Percentiles rank a stretch among this genome's conserved stretches.
Evolutionary conservation across 2,888 invertebrate species (phyloP).

Genomic region (Hypomecis atomaria): DNA sequence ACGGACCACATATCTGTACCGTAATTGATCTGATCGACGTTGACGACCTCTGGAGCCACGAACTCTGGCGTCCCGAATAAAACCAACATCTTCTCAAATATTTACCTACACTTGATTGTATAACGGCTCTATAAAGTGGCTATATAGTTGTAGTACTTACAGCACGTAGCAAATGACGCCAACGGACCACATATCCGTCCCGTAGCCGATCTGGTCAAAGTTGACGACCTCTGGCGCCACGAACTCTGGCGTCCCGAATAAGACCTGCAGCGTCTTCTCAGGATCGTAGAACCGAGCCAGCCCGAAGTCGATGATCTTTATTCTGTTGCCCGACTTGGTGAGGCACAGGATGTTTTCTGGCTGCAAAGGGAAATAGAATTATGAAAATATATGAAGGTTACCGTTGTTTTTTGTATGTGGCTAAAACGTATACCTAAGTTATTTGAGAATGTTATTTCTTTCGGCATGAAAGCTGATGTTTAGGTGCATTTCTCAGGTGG

Average conservation of each 20-base stretch:
- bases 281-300: conserved; percentile 96
- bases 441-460: too few species aligned
- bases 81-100: conserved; percentile 92
- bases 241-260: conserved; percentile 99
- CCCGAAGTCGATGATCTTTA: conserved; percentile 99
- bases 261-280: conserved; percentile 94
- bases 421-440: neutral
- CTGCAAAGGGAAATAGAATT: conserved; percentile 77
- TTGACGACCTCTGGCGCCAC: conserved; percentile 99
- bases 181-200: conserved; percentile 99
- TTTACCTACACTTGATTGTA: too few species aligned
- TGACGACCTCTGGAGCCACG: conserved; percentile 99
- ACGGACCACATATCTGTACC: conserved; percentile 99
- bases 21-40: conserved; percentile 98
- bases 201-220: conserved; percentile 97
- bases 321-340: conserved; percentile 97
- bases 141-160: conserved; percentile 88
- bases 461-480: too few species aligned
- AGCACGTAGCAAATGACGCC: conserved; percentile 99
- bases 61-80: conserved; percentile 99
- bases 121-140: too few species aligned
- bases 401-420: too few species aligned
- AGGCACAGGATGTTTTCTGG: conserved; percentile 99
- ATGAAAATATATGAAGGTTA: too few species aligned
- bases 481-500: too few species aligned